phyloP scores from a whole-genome alignment of 92 coral and sea anemone genomes.

The Porites divaricata region DNA sequence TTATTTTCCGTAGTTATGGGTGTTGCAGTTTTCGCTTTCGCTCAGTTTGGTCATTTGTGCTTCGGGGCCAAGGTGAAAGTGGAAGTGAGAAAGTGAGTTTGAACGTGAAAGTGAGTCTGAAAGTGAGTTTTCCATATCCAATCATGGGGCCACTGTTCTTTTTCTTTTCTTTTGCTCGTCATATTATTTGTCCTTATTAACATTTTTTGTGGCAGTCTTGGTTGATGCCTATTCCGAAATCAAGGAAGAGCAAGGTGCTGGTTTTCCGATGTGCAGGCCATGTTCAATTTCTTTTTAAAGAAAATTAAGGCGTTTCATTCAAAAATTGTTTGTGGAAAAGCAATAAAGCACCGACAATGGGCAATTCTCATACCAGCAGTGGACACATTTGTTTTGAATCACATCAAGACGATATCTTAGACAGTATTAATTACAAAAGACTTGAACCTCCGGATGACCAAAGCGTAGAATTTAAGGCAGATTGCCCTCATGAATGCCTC shows the following conservation, averaged over 20 bases:
- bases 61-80: conserved; percentile 61
- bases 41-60: conserved; percentile 71
- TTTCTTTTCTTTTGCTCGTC: conserved; percentile 16
- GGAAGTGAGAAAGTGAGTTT: conserved; percentile 50
- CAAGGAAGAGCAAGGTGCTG: conserved; percentile 2
- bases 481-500: background rate
- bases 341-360: background rate
- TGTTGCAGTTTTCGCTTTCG: conserved; percentile 59
- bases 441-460: background rate
- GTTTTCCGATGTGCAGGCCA: background rate
- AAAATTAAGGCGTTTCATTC: background rate
- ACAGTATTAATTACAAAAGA: background rate
- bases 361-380: background rate
- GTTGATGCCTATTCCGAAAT: conserved; percentile 16
- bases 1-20: conserved; percentile 71
- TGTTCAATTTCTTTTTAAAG: background rate
- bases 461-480: background rate
- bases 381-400: background rate
- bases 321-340: background rate
- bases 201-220: conserved; percentile 5
- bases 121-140: conserved; percentile 34
- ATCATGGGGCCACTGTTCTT: conserved; percentile 57
- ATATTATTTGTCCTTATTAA: conserved; percentile 3
- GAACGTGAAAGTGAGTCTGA: conserved; percentile 55
- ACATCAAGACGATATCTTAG: background rate